Conservation (phyloP, 2,797 vertebrate genomes). For the Etheostoma nigrum region DNA sequence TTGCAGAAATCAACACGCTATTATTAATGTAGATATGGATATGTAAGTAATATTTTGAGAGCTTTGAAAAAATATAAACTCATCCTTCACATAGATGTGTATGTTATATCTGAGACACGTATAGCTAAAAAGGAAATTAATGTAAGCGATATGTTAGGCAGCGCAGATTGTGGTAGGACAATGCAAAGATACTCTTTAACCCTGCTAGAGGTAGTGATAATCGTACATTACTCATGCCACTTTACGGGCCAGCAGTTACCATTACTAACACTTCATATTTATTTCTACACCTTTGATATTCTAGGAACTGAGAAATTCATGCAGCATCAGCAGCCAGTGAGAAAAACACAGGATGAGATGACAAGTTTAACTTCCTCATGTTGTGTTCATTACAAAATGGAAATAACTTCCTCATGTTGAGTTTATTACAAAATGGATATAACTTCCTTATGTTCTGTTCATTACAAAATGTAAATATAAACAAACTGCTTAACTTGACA, state of each 20-base stretch:
- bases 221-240: background rate
- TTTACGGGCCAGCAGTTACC: background rate
- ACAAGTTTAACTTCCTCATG: constrained; percentile 52
- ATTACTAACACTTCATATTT: background rate
- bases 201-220: background rate
- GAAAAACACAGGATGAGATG: constrained; percentile 17
- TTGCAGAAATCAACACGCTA: background rate
- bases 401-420: constrained; percentile 5
- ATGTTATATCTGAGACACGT: background rate
- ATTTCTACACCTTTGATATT: constrained; percentile 29
- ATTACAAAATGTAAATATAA: constrained; percentile 28
- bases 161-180: background rate
- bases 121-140: background rate
- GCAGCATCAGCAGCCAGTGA: constrained; percentile 13
- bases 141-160: background rate
- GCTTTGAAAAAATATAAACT: background rate
- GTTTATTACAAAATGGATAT: constrained; percentile 5
- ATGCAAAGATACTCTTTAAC: background rate
- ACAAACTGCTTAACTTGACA: constrained; percentile 22
- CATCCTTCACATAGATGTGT: background rate
- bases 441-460: constrained; percentile 47
- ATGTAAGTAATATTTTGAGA: background rate
- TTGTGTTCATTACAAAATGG: constrained; percentile 19
- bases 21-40: too few species aligned
- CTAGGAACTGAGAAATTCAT: constrained; percentile 31